Base-by-base conservation (phyloP, 2,888 invertebrate species). In the Eupithecia tripunctaria region DNA sequence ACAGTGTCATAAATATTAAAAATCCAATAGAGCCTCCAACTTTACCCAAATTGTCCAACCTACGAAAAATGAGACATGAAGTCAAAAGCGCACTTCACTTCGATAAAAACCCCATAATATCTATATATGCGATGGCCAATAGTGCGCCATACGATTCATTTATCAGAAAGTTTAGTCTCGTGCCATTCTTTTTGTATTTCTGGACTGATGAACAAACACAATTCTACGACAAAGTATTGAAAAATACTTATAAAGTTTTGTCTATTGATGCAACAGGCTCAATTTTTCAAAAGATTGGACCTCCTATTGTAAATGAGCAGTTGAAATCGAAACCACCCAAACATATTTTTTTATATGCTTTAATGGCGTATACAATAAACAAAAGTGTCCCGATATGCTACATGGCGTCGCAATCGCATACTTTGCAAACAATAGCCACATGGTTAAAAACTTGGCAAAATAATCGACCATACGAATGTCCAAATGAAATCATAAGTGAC, bases 121-220 rank as follows among this genome's bases (percentile, higher is more conserved):
- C 6, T 56, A 29, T 5, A 29, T 5, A 56, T 56, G 56, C 56
- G n/a, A 56, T 56, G 56, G 21, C n/a, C 2, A n/a, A 56, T 56
- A 56, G 56, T 56, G n/a, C 56, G 21, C 56, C 56, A 25, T 56
- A 56, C 56, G 56, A 56, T 56, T n/a, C 56, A 1, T 56, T 7
- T 21, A 56, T 56, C n/a, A 56, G 56, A 56, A 56, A 56, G 10
- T n/a, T 56, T 56, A n/a, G n/a, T n/a, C 25, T 56, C n/a, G 21
- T 56, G 21, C 56, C 56, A 8, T 56, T 56, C 56, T 56, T 56
- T n/a, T n/a, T 56, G n/a, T 56, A 56, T 56, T 56, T 56, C n/a
- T 56, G 56, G n/a, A 56, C 56, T 5, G 6, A n/a, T 25, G 56
- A 56, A n/a, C 56, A 25, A 12, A n/a, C 25, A 2, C 56, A 56